These are phyloP conservation scores for Clarias batrachus DNA, from an alignment of 2,113 vertebrate genomes.

Conservation along the genomic window DNA sequence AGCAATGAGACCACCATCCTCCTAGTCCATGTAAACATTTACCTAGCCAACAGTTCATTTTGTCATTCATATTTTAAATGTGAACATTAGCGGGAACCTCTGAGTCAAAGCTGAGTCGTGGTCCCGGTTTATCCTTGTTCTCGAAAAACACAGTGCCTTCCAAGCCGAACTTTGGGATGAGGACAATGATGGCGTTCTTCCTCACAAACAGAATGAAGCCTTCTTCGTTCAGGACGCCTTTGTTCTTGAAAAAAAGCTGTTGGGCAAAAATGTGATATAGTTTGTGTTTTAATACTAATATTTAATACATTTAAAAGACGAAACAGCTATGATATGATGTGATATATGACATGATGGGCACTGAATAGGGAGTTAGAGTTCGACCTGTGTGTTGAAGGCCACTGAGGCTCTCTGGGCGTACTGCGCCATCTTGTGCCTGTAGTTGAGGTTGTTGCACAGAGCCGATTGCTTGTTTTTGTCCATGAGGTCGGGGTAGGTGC, in stretches of 20 bases:
- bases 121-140: constrained; percentile 79
- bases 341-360: not conserved
- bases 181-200: constrained; percentile 94
- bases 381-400: constrained; percentile 94
- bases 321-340: not conserved
- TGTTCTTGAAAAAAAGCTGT: constrained; percentile 93
- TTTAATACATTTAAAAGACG: not conserved
- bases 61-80: not conserved
- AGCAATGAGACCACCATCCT: not conserved
- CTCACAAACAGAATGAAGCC: constrained; percentile 91
- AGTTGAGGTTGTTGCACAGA: constrained; percentile 93
- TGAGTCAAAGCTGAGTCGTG: constrained; percentile 78
- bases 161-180: constrained; percentile 94
- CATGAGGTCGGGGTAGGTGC: constrained; percentile 88
- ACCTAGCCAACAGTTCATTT: not conserved
- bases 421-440: constrained; percentile 96
- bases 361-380: not conserved
- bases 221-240: constrained; percentile 89
- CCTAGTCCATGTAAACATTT: not conserved
- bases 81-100: constrained; percentile 74
- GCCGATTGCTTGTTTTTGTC: constrained; percentile 92
- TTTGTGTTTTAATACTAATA: not conserved
- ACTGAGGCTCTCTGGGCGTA: constrained; percentile 94
- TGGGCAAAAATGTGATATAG: constrained; percentile 36
- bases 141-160: constrained; percentile 97